Conservation (phyloP, 1,140 invertebrate species). For the Pseudomyrmex gracilis region DNA sequence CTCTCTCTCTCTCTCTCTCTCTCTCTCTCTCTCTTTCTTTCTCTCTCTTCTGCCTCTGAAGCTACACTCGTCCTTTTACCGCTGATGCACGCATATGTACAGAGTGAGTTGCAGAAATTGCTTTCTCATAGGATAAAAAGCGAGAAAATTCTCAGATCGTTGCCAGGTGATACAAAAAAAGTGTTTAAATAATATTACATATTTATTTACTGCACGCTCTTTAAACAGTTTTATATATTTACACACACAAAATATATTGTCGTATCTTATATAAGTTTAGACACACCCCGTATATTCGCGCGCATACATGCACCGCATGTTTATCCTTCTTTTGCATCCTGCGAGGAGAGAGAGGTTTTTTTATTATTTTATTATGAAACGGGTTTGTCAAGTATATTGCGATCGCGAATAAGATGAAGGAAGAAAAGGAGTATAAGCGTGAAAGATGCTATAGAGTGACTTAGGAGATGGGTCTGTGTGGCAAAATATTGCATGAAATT, state of each 20-base stretch:
- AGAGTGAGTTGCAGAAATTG: conserved; percentile 16
- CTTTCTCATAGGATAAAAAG: not conserved
- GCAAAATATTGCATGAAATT: conserved; percentile 62
- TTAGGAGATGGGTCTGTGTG: conserved; percentile 34
- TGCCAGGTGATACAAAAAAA: too few species aligned
- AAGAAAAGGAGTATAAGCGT: conserved; percentile 51
- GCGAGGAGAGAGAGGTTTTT: conserved; percentile 59
- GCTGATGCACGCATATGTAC: conserved; percentile 25
- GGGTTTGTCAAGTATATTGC: conserved; percentile 76
- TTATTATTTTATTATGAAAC: conserved; percentile 83
- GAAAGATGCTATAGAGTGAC: conserved; percentile 42
- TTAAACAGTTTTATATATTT: conserved; percentile 10
- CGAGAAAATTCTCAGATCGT: not conserved
- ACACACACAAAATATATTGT: conserved; percentile 24
- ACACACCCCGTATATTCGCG: too few species aligned
- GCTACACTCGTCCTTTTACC: conserved; percentile 53
- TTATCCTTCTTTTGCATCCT: conserved; percentile 49
- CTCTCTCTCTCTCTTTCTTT: conserved; percentile 69
- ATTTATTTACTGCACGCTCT: too few species aligned
- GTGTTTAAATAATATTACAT: too few species aligned
- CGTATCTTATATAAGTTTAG: not conserved
- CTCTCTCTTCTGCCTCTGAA: not conserved
- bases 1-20: conserved; percentile 62
- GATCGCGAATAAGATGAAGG: conserved; percentile 72
- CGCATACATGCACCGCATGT: conserved; percentile 18